Conservation (phyloP, 2,113 vertebrate species). For the Abramis brama region DNA sequence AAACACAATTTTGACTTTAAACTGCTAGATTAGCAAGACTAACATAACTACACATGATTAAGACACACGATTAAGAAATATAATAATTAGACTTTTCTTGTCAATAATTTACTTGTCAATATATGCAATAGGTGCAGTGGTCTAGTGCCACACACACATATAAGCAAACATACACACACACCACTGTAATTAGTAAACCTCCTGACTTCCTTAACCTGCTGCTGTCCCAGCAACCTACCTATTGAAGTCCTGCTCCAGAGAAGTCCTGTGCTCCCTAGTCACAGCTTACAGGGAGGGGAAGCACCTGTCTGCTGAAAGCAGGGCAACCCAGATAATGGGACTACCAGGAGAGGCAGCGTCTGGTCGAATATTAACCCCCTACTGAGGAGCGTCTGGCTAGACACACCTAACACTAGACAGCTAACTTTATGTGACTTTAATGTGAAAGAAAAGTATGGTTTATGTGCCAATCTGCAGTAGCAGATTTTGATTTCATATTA, state of each 20-base stretch:
- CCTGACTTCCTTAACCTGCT: conserved; percentile 45
- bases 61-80: neutral
- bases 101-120: conserved; percentile 11
- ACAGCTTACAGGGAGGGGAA: conserved; percentile 51
- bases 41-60: neutral
- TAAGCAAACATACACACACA: conserved; percentile 33
- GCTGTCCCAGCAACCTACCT: conserved; percentile 32
- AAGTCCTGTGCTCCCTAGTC: conserved; percentile 1
- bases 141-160: conserved; percentile 3
- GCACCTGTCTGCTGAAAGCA: conserved; percentile 70
- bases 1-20: too few relatives aligned
- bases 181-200: conserved; percentile 38
- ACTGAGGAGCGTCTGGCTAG: conserved; percentile 71
- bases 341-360: conserved; percentile 49
- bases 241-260: conserved; percentile 63
- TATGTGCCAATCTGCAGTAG: conserved; percentile 20
- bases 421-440: neutral
- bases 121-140: neutral
- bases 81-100: neutral
- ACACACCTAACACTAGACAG: conserved; percentile 58
- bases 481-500: neutral
- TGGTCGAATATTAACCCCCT: conserved; percentile 65
- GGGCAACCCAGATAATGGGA: conserved; percentile 70
- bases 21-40: neutral
- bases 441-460: conserved; percentile 20